Evolutionary conservation across 2,888 invertebrate species (phyloP), one percentile per base, ranked within the genome.

Genomic region (Congeria kusceri): DNA sequence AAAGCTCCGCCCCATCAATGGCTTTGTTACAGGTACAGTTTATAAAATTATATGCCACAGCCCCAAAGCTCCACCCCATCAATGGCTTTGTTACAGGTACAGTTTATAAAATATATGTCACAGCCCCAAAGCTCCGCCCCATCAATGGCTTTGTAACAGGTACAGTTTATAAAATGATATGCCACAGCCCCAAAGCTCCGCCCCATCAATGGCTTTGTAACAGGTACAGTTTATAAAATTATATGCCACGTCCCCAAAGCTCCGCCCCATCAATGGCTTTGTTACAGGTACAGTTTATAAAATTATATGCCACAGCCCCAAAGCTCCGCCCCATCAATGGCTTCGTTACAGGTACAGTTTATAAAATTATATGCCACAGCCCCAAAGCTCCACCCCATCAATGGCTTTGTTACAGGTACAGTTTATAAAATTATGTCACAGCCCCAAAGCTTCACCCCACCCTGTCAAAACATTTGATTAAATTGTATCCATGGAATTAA

Each of bases 301-400:
- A 3, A 39, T 9, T 7, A 39, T 39, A 39, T 11, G 39, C 11
- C 32, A 32, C 32, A 32, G 32, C 32, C 32, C 32, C 11, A 32
- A n/a, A n/a, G n/a, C 95, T 99, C 9, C 97, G 97, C 65, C 98
- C 98, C 0, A 95, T 96, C 47, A 96, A 96, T 93, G 98, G 98
- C 1, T 95, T 96, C 89, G 96, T 99, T 18, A 97, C 97, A 23
- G 99, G 94, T 92, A 77, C 15, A 39, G 9, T 39, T 1, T 9
- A 39, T 3, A 9, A 11, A 3, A 39, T 9, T 7, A 39, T 39
- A 39, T 11, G 39, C 11, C 32, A 32, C 32, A 32, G 32, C 32
- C 32, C 32, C 11, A 32, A n/a, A n/a, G n/a, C 95, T 99, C 9
- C 97, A 97, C 65, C 98, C 98, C 0, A 95, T 96, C 47, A 96